Base-by-base conservation (phyloP, 2,888 invertebrate species). In the Therioaphis trifolii region DNA sequence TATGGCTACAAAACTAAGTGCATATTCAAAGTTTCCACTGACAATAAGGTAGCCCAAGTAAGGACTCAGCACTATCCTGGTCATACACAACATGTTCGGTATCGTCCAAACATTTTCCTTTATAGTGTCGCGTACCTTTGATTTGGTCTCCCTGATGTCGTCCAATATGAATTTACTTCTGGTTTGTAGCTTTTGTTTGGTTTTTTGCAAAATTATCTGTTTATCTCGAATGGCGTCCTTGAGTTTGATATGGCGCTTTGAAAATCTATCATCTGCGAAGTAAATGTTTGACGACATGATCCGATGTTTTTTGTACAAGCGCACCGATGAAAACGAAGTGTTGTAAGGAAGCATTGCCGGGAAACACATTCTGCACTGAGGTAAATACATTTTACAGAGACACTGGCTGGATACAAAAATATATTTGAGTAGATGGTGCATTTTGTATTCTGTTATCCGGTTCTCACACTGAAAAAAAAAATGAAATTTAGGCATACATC, bases 81-180 rank as follows among this genome's bases (percentile, higher is more conserved):
- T 91, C 12, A 96, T 89, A 88, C 98, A 98, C 78, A 99, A 89
- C 72, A 96, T 90, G 89, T 99, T 99, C 15, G 99, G 99, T 87
- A 99, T 91, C 0, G 99, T 99, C 88, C 94, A 93, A 63, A 97
- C 92, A 89, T 97, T 97, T 90, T 98, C 98, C 86, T 93, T 94
- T 86, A 95, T 91, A 88, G 91, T 92, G 87, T 92, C 93, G 87
- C 92, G 93, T 18, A 94, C 92, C 88, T 92, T 93, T 58, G 92
- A 91, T 87, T 92, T 93, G 0, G 93, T 94, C 88, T 93, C 92
- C 86, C 92, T 91, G 85, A 94, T 92, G 88, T 94, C 94, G 88
- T 92, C 92, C 9, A 94, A 91, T 63, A 94, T 88, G 79, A 91
- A 89, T 87, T 92, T 91, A 85, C 92, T 92, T 86, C 91, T 92